A percentile compares a stretch with the other conserved stretches of the same genome.
These are phyloP conservation scores for Rhynchonycteris naso DNA, from an alignment of 2,797 vertebrate genomes.

Conservation along the genomic window DNA sequence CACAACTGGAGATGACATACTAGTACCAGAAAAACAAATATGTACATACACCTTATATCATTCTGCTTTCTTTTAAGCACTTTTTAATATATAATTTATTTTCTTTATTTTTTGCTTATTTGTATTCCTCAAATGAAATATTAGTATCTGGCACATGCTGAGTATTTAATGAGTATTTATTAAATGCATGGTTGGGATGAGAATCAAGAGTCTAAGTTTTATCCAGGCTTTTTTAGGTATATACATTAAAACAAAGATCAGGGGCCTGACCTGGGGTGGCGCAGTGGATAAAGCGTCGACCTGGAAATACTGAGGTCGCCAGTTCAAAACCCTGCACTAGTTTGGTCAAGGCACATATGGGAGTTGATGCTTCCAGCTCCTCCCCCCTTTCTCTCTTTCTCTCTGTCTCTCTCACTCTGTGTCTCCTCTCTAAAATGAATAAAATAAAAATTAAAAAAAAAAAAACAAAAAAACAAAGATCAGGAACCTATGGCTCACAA, in stretches of 20 bases:
- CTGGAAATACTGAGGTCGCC: no score
- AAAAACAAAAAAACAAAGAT: no score
- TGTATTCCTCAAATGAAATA: not conserved
- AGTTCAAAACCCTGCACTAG: no score
- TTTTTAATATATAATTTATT: not conserved
- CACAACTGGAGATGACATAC: not conserved
- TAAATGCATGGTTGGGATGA: not conserved
- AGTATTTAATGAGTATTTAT: not conserved
- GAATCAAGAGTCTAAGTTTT: not conserved
- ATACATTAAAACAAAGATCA: not conserved
- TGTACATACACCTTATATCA: not conserved
- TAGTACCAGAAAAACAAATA: not conserved
- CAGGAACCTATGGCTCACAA: no score
- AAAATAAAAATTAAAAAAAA: no score
- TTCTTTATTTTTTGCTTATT: conserved; percentile 24
- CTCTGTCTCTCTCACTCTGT: no score
- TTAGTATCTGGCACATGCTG: not conserved
- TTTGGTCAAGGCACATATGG: no score
- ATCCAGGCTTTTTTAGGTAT: not conserved
- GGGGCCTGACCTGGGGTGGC: no score
- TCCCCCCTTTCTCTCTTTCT: no score
- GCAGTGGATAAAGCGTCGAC: no score
- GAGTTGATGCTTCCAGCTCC: no score
- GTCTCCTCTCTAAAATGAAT: no score
- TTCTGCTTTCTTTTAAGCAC: not conserved